phyloP scores from a whole-genome alignment of 2,113 vertebrate species.

The Hyperoodon ampullatus region DNA sequence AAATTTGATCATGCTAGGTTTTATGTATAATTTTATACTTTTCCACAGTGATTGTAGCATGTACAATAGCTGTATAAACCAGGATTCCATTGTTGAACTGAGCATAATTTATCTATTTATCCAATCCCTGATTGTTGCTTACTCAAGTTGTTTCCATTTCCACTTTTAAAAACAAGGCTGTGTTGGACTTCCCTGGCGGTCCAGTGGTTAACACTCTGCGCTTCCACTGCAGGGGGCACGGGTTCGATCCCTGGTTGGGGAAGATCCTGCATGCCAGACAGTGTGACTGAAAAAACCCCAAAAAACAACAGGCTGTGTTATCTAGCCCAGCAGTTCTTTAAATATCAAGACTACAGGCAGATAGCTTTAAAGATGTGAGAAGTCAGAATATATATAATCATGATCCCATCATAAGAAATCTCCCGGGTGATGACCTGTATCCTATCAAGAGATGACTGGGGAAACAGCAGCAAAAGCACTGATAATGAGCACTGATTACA shows the following conservation, averaged over 20 bases:
- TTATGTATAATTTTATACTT: background rate
- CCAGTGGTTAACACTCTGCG: too few species aligned
- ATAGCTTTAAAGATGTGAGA: background rate
- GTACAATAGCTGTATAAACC: background rate
- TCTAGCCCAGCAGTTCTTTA: background rate
- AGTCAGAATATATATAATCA: background rate
- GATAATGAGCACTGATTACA: background rate
- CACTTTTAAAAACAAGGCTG: constrained; percentile 23
- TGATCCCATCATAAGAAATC: background rate
- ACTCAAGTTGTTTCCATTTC: background rate
- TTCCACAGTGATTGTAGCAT: background rate
- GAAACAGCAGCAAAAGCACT: background rate
- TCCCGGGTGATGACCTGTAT: background rate
- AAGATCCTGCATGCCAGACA: too few species aligned
- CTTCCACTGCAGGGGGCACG: too few species aligned
- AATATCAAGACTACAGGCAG: background rate
- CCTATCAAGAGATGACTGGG: background rate
- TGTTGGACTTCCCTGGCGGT: background rate
- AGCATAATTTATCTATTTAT: background rate
- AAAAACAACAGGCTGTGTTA: background rate
- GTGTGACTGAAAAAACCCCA: too few species aligned
- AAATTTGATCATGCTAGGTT: background rate
- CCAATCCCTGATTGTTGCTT: background rate
- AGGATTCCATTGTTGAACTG: background rate
- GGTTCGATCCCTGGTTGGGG: too few species aligned